Evolutionary conservation across 2,797 vertebrate species (phyloP).

Genomic region (Thalassophryne amazonica): DNA sequence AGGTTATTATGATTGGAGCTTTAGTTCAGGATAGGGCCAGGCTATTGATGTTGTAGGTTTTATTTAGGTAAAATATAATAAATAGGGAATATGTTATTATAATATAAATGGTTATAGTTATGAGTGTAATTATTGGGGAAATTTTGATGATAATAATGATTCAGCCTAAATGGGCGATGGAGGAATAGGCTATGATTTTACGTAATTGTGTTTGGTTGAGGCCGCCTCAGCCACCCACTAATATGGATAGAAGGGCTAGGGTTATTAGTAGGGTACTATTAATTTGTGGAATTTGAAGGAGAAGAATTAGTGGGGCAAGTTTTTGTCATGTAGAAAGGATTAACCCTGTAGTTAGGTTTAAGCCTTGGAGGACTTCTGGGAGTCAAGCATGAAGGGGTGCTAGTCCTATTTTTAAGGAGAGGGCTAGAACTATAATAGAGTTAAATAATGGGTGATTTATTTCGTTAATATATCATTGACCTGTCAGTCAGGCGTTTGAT

Average conservation of each 20-base stretch:
- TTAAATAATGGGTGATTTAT: fast-evolving
- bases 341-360: slow-evolving; percentile 2
- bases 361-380: slow-evolving; percentile 28
- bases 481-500: background rate
- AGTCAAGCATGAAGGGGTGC: slow-evolving; percentile 48
- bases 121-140: too few species aligned
- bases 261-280: fast-evolving
- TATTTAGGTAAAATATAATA: too few species aligned
- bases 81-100: too few species aligned
- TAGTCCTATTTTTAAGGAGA: slow-evolving; percentile 27
- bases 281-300: fast-evolving
- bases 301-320: slow-evolving; percentile 7
- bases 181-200: slow-evolving; percentile 55
- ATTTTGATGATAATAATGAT: too few species aligned
- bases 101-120: too few species aligned
- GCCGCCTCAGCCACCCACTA: slow-evolving; percentile 16
- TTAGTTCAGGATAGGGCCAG: too few species aligned
- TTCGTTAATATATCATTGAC: slow-evolving; percentile 9
- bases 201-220: slow-evolving; percentile 62
- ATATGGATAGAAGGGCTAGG: fast-evolving
- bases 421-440: fast-evolving
- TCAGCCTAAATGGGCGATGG: too few species aligned
- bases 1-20: too few species aligned
- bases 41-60: too few species aligned
- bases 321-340: slow-evolving; percentile 57